Evolutionary conservation across 1,140 invertebrate genomes (phyloP), one percentile per base, ranked within the genome.

Genomic region (Acromyrmex heyeri): DNA sequence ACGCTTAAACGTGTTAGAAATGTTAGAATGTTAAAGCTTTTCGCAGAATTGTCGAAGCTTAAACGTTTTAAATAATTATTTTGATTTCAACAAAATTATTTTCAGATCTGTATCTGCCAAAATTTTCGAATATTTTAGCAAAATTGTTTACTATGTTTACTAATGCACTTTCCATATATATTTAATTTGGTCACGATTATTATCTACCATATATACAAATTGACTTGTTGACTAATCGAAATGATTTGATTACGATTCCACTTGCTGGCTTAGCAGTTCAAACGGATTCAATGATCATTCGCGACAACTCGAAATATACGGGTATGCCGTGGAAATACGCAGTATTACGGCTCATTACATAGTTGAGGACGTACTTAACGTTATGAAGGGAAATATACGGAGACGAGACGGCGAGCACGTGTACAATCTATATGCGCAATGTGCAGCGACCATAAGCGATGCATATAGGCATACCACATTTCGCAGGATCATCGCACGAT

Each of bases 311-410:
- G 65, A 76, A 67, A 75, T 61, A n/a, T 65, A 50, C 59, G 79
- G 30, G 21, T 48, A 72, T 38, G n/a, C 55, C 57, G 12, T 89
- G 67, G 85, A 90, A 86, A 86, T 86, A 78, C 76, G 88, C 69
- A 72, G 69, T 75, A 89, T 90, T 82, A 88, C 64, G 77, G 34
- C 87, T 79, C 87, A 90, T 90, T 90, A 90, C 73, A 50, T 86
- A 85, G 87, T 90, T 89, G 87, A 86, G 69, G 59, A 76, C 57
- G 82, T 50, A 81, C 87, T 88, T 89, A 89, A 61, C 69, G 21
- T 44, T 53, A 50, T 81, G 88, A 89, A 88, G 88, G 76, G 87
- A 78, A 86, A 88, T 89, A 79, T 85, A 72, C 62, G 65, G 81
- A 86, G 75, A 89, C 82, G 75, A 62, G 70, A 89, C 87, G 87